These are phyloP conservation scores for Embiotoca jacksoni DNA, from an alignment of 2,113 vertebrate species.

Conservation along the genomic window DNA sequence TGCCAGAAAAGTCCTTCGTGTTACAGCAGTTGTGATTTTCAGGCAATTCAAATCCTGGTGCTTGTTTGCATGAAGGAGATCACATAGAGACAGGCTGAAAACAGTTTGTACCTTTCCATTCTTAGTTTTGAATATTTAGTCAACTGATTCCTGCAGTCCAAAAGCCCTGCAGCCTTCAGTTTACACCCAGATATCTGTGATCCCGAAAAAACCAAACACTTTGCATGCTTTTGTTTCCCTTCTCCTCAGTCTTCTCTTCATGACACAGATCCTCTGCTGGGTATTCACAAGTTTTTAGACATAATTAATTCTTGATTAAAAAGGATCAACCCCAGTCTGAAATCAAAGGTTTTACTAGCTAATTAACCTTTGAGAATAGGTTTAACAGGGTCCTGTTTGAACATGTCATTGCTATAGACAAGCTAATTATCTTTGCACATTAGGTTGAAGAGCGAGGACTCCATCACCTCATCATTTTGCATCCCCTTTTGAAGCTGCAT, in stretches of 20 bases:
- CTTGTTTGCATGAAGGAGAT: background rate
- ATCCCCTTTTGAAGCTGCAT: background rate
- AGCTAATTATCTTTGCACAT: constrained; percentile 36
- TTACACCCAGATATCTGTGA: background rate
- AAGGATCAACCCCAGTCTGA: constrained; percentile 51
- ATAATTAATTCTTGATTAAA: constrained; percentile 74
- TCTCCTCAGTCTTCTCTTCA: constrained; percentile 22
- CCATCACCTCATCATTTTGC: background rate
- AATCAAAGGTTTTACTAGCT: constrained; percentile 59
- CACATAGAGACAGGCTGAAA: constrained; percentile 12
- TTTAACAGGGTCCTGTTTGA: constrained; percentile 47
- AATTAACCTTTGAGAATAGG: constrained; percentile 58
- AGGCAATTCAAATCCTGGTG: background rate
- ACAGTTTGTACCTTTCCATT: no score
- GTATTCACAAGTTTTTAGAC: constrained; percentile 61
- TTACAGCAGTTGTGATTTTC: background rate
- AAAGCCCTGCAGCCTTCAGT: background rate
- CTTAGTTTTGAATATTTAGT: background rate
- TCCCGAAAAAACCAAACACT: constrained; percentile 10
- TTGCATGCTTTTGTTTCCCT: constrained; percentile 23
- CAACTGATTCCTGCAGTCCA: background rate
- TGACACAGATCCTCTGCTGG: constrained; percentile 23
- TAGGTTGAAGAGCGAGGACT: constrained; percentile 11
- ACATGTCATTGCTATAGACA: constrained; percentile 40
- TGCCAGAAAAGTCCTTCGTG: background rate